Evolutionary conservation across 2,888 invertebrate species (phyloP).

Genomic region (Parnassius glacialis): DNA sequence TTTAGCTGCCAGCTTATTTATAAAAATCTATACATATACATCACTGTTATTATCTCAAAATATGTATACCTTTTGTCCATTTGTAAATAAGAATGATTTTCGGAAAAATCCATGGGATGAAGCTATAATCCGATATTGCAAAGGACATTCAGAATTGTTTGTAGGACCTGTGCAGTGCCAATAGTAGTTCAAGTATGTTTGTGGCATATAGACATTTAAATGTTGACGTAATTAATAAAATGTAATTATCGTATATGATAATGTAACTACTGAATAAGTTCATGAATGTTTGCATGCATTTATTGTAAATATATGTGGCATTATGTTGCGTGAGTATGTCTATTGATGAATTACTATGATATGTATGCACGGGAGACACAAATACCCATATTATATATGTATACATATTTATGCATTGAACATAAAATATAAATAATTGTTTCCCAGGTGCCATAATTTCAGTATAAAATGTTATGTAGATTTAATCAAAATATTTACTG

Average conservation of each 20-base stretch:
- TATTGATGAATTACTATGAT: slow-evolving; percentile 3
- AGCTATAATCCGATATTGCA: neutral
- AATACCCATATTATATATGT: slow-evolving; percentile 2
- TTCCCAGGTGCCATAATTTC: slow-evolving; percentile 24
- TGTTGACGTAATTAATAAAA: neutral
- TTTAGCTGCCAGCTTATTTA: neutral
- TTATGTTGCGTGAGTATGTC: neutral
- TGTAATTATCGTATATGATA: slow-evolving; percentile 9
- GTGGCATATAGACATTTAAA: slow-evolving; percentile 7
- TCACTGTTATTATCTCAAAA: slow-evolving; percentile 3
- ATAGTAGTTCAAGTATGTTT: slow-evolving; percentile 11
- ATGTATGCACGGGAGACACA: neutral
- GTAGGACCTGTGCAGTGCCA: slow-evolving; percentile 24
- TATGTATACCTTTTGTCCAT: slow-evolving; percentile 19
- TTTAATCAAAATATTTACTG: slow-evolving; percentile 20
- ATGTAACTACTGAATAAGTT: slow-evolving; percentile 9
- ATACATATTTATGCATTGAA: slow-evolving; percentile 22
- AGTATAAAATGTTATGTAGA: slow-evolving; percentile 11
- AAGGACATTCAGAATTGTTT: neutral
- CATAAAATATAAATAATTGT: slow-evolving; percentile 11
- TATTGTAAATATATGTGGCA: slow-evolving; percentile 20
- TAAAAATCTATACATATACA: neutral
- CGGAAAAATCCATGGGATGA: neutral
- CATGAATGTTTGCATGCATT: slow-evolving; percentile 12
- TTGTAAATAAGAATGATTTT: slow-evolving; percentile 12